A percentile compares a stretch with the other conserved stretches of the same genome.
phyloP scores from a whole-genome alignment of 2,888 invertebrate species.

The Rambutsinella grinnellia region DNA sequence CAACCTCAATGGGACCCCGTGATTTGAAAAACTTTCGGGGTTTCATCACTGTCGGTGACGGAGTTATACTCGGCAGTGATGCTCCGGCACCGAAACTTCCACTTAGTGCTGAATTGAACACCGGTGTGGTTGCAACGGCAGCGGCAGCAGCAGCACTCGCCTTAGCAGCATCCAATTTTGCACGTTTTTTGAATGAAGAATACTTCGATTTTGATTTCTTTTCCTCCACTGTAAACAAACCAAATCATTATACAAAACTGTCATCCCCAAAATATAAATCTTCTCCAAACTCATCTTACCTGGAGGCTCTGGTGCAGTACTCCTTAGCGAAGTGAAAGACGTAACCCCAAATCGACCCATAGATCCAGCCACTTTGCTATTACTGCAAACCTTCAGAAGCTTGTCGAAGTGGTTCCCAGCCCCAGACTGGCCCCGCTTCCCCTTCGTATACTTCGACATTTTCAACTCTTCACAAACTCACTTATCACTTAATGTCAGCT shows the following conservation, averaged over 20 bases:
- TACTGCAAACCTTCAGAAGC: constrained; percentile 82
- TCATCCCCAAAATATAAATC: neutral
- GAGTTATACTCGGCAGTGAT: neutral
- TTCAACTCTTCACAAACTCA: no score
- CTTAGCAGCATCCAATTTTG: constrained; percentile 44
- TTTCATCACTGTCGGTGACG: constrained; percentile 71
- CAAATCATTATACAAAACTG: neutral
- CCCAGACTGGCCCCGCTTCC: constrained; percentile 59
- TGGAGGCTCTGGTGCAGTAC: constrained; percentile 76
- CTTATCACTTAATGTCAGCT: no score
- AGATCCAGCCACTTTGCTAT: constrained; percentile 88
- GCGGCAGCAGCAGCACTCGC: neutral
- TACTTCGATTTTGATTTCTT: constrained; percentile 55
- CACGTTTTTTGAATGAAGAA: constrained; percentile 59
- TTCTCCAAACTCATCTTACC: constrained; percentile 30
- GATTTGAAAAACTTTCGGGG: constrained; percentile 91
- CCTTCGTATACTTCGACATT: constrained; percentile 64
- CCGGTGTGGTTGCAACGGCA: constrained; percentile 18
- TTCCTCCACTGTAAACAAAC: constrained; percentile 23
- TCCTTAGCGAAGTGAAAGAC: constrained; percentile 91
- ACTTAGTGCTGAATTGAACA: neutral
- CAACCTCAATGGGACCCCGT: constrained; percentile 68
- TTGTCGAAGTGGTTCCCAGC: constrained; percentile 75
- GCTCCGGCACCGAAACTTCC: neutral
- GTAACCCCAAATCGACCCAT: constrained; percentile 96